Conservation (phyloP, 2,888 invertebrate genomes). For the Phoenoteleia sp. region DNA sequence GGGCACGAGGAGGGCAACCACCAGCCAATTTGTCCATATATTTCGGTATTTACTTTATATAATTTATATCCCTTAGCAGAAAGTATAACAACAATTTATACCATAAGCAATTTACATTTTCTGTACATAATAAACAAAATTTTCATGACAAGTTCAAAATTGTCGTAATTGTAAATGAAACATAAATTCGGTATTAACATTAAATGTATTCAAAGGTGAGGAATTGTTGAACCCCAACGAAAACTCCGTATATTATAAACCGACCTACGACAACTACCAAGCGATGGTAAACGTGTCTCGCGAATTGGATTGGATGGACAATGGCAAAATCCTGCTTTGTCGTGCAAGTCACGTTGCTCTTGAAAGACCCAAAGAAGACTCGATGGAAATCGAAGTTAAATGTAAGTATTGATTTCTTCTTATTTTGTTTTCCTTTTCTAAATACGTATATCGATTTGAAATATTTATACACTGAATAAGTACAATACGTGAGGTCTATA, state of each 20-base stretch:
- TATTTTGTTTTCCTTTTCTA: no score
- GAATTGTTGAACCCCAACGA: conserved; percentile 88
- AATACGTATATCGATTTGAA: no score
- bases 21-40: conserved; percentile 93
- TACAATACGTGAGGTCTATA: no score
- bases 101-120: no score
- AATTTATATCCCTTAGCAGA: no score
- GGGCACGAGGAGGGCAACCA: conserved; percentile 91
- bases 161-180: not conserved
- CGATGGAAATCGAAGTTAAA: conserved; percentile 87
- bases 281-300: conserved; percentile 90
- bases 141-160: no score
- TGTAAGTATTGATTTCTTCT: conserved; percentile 87
- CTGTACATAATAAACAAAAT: no score
- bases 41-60: conserved; percentile 88
- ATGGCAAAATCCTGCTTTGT: conserved; percentile 90
- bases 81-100: no score
- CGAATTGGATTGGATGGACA: conserved; percentile 89
- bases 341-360: conserved; percentile 90
- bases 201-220: conserved; percentile 87
- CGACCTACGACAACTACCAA: conserved; percentile 86
- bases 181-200: not conserved
- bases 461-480: no score
- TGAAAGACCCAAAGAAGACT: conserved; percentile 84
- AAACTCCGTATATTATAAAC: conserved; percentile 86